Percentiles rank a stretch among this genome's conserved stretches.
phyloP scores from a whole-genome alignment of 2,888 invertebrate species.

The Glaucopsyche alexis region DNA sequence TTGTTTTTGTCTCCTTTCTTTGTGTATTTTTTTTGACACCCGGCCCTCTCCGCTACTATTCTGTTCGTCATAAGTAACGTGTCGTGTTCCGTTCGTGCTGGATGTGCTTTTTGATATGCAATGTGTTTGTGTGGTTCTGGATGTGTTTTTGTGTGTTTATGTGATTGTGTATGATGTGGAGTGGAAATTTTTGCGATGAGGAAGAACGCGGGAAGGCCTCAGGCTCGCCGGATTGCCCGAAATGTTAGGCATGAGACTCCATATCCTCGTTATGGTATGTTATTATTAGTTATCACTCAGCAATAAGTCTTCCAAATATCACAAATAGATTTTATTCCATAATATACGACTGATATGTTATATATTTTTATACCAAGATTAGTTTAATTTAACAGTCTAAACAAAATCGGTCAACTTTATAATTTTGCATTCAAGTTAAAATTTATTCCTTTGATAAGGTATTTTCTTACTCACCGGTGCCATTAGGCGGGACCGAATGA shows the following conservation, averaged over 20 bases:
- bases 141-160: conserved; percentile 2
- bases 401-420: background rate
- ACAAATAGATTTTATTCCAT: background rate
- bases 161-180: conserved; percentile 16
- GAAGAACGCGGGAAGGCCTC: conserved; percentile 19
- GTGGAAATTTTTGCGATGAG: conserved; percentile 17
- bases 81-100: conserved; percentile 7
- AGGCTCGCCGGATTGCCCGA: conserved; percentile 1
- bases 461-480: background rate
- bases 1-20: conserved; percentile 26
- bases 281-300: background rate
- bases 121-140: background rate
- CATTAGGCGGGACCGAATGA: conserved; percentile 10
- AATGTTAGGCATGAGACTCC: conserved; percentile 3
- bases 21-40: conserved; percentile 28
- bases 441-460: background rate
- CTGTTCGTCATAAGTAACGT: conserved; percentile 25
- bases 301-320: background rate
- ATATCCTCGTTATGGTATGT: conserved; percentile 21
- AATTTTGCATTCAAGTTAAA: background rate
- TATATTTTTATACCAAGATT: background rate
- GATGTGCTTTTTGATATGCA: conserved; percentile 1
- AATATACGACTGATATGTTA: background rate
- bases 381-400: no score
- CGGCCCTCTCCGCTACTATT: conserved; percentile 16